Evolutionary conservation across 2,797 vertebrate species (phyloP), one percentile per base, ranked within the genome.

Genomic region (Gallinago nigripennis): DNA sequence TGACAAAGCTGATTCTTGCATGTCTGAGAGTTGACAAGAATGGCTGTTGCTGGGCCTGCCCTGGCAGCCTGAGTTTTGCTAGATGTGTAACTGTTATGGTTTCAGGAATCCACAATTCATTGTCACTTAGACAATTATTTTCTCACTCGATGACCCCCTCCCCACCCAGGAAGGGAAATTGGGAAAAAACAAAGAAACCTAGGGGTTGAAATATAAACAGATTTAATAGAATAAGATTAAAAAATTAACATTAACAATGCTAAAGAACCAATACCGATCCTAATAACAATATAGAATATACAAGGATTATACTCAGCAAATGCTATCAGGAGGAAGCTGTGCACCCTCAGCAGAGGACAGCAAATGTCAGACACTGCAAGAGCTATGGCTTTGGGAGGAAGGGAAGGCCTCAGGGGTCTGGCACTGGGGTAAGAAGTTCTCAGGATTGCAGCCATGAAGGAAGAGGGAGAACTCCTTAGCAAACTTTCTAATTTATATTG

Each of bases 1-100:
- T 0, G 0, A 39, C 0, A 0, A 77, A n/a, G 46, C 15, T 19
- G 68, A 85, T 39, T 43, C 68, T 76, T 79, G 37, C 27, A 12
- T 5, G 58, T 20, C 46, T 14, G 31, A 73, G 35, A 75, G 88
- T 2, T 1, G 2, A 50, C 0, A 9, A 11, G 18, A 46, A n/a
- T 2, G 18, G 35, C 33, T 21, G 28, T 57, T 43, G 24, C 23
- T 28, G 48, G 30, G 48, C 21, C 37, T 51, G n/a, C 25, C 20
- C 72, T n/a, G 12, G 51, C 69, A 58, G 39, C 1, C 1, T 0
- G 0, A 18, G 25, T 45, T 64, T 79, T 51, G 57, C n/a, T 10
- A 11, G 35, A 23, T 6, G 23, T 4, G 4, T 60, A 77, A 64
- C 60, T 30, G 37, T 41, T 30, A 63, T 3, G 27, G 37, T 63